Evolutionary conservation across 2,113 vertebrate species (phyloP).

Genomic region (Archilochus colubris): DNA sequence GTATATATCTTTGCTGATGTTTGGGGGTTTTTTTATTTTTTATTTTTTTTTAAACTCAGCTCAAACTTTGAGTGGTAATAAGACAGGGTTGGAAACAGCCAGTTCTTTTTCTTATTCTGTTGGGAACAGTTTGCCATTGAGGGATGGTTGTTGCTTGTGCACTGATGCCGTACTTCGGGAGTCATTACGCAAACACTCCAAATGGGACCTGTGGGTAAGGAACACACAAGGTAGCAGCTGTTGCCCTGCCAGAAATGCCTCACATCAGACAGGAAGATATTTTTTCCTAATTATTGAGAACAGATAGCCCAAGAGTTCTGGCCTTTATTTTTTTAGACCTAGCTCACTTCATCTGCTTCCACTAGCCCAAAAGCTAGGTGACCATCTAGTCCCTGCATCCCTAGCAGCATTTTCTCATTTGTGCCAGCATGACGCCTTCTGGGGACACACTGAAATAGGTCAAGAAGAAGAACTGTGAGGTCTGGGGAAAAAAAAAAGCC

Average conservation of each 20-base stretch:
- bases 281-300: not conserved
- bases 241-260: not conserved
- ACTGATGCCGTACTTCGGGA: not conserved
- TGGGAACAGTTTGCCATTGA: slow-evolving; percentile 16
- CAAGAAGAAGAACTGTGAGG: not conserved
- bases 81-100: not conserved
- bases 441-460: not conserved
- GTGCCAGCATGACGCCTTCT: not conserved
- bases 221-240: not conserved
- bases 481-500: not conserved
- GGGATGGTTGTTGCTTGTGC: not conserved
- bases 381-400: not conserved
- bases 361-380: not conserved
- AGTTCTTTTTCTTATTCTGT: not conserved
- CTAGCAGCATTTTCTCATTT: not conserved
- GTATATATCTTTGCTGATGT: not conserved
- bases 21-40: not conserved
- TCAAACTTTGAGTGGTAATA: not conserved
- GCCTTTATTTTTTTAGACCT: not conserved
- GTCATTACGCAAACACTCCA: not conserved
- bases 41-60: not conserved
- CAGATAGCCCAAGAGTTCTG: not conserved
- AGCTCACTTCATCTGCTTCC: not conserved
- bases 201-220: slow-evolving; percentile 5
- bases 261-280: not conserved